Conservation (phyloP, 2,797 vertebrate genomes). For the Notolabrus celidotus region DNA sequence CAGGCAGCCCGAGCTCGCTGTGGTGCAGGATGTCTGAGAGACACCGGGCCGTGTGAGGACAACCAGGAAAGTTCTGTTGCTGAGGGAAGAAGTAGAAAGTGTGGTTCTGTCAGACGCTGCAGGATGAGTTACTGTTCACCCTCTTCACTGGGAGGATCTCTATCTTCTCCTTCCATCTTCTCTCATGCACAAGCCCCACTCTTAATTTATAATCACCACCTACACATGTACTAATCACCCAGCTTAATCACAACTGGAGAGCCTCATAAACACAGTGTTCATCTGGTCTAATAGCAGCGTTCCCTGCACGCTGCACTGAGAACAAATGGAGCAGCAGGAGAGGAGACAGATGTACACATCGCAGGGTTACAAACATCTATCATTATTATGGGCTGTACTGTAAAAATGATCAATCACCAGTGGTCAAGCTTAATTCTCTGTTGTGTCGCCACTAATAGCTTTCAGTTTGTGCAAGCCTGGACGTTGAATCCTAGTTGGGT, state of each 20-base stretch:
- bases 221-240: constrained; percentile 78
- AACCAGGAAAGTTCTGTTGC: background rate
- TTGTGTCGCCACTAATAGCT: background rate
- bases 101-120: background rate
- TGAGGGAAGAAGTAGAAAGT: background rate
- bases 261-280: constrained; percentile 68
- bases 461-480: background rate
- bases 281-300: constrained; percentile 65
- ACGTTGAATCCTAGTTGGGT: background rate
- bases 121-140: constrained; percentile 22
- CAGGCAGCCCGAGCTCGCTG: constrained; percentile 5
- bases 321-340: constrained; percentile 32
- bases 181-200: constrained; percentile 42
- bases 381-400: background rate
- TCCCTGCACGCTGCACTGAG: constrained; percentile 36
- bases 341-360: constrained; percentile 36
- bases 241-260: constrained; percentile 74
- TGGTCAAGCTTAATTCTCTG: constrained; percentile 17
- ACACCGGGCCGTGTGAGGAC: background rate
- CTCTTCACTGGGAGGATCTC: background rate
- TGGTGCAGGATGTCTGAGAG: constrained; percentile 21
- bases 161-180: constrained; percentile 44
- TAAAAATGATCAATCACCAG: constrained; percentile 15
- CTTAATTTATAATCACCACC: constrained; percentile 75
- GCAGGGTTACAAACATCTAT: constrained; percentile 18